Evolutionary conservation across 2,888 invertebrate species (phyloP).

Genomic region (Pachydiplax longipennis): DNA sequence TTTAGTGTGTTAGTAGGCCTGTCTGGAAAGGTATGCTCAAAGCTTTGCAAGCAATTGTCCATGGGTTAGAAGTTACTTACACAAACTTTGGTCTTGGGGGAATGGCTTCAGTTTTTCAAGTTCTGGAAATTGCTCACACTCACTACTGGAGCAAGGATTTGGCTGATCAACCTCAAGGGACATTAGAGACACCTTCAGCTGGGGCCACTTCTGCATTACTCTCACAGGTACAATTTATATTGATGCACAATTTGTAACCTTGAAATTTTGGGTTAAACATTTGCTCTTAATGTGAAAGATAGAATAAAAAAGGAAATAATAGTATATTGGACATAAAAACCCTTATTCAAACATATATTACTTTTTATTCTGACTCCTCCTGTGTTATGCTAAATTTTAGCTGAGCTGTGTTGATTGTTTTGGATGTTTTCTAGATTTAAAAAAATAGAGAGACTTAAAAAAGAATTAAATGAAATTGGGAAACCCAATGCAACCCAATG

Average conservation of each 20-base stretch:
- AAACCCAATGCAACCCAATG: too few species aligned
- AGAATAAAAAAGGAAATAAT: too few species aligned
- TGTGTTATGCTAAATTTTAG: too few species aligned
- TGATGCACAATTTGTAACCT: neutral
- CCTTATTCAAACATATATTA: too few species aligned
- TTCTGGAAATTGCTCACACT: slow-evolving; percentile 98
- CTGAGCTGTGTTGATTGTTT: too few species aligned
- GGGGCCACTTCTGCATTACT: slow-evolving; percentile 59
- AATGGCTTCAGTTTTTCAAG: slow-evolving; percentile 95
- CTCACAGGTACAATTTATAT: slow-evolving; percentile 59
- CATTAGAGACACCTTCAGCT: slow-evolving; percentile 50
- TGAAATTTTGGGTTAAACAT: too few species aligned
- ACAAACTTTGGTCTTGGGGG: slow-evolving; percentile 94
- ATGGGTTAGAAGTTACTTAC: slow-evolving; percentile 91
- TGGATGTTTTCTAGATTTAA: too few species aligned
- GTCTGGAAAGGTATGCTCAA: slow-evolving; percentile 98
- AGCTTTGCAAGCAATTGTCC: slow-evolving; percentile 85
- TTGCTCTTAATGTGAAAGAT: too few species aligned
- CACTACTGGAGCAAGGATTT: slow-evolving; percentile 95
- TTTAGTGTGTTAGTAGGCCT: slow-evolving; percentile 84
- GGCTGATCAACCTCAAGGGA: slow-evolving; percentile 60
- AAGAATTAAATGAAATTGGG: too few species aligned
- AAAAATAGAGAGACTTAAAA: too few species aligned
- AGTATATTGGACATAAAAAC: too few species aligned
- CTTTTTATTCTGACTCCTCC: too few species aligned